Evolutionary conservation across 1,140 invertebrate genomes (phyloP), one percentile per base, ranked within the genome.

Genomic region (Drosophila novamexicana): DNA sequence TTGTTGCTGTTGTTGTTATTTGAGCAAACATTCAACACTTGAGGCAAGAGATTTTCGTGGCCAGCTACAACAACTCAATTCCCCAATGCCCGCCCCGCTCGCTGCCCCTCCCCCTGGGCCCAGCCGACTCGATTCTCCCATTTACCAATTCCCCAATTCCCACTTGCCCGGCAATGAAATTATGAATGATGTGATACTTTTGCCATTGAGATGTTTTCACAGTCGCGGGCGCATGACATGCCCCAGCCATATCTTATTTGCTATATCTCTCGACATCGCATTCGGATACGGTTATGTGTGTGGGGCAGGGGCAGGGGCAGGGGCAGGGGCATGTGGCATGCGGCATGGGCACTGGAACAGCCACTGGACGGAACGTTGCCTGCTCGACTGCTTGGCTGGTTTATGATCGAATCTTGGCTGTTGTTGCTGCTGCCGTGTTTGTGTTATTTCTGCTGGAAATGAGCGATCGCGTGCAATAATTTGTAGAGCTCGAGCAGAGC

Each of bases 181-280:
- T 91, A 91, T 91, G 89, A 91, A 91, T 91, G 89, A 91, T 91
- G 89, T 91, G 84, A 90, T 89, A 90, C 85, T 91, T 91, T 91
- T 91, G 89, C 89, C 89, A 91, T 90, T 91, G 85, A 84, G 89
- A 91, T 91, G 79, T 91, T 84, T 89, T 88, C 84, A 88, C 83
- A 88, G 83, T 89, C 83, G 80, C 83, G 79, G 82, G 64, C 83
- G 73, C 82, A 81, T 86, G 83, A 86, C 82, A 86, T 86, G 82
- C 84, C 80, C 83, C 84, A 72, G 76, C 82, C 83, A 89, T 89
- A 89, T 89, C 84, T 89, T 89, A 84, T 90, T 89, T 90, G 84
- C 85, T 89, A 90, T 89, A 88, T 88, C 83, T 88, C 84, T 79
- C 22, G 22, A 88, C 83, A 88, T 84, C 81, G 81, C 72, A 64